Percentiles rank a stretch among this genome's conserved stretches.
Conservation (phyloP, 2,113 vertebrate species). For the Phyllostomus hastatus region DNA sequence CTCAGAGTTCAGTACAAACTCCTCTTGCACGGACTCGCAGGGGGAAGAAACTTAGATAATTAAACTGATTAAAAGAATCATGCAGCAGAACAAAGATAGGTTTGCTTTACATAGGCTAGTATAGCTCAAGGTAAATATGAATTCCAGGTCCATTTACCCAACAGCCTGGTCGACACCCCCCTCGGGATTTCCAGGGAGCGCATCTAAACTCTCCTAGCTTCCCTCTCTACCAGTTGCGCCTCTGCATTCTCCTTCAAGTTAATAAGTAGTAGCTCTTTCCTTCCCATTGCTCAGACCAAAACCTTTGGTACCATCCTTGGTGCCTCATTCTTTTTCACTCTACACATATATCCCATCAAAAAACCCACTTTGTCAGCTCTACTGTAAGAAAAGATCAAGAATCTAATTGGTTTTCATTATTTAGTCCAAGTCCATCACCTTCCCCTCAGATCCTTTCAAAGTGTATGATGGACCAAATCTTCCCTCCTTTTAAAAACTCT, state of each 20-base stretch:
- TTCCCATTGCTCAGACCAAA: neutral
- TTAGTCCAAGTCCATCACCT: neutral
- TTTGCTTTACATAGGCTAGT: neutral
- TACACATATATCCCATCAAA: neutral
- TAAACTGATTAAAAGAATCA: neutral
- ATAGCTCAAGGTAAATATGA: neutral
- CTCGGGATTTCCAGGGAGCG: neutral
- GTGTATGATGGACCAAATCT: neutral
- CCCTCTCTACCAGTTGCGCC: neutral
- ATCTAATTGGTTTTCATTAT: neutral
- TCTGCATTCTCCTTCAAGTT: neutral
- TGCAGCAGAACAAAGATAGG: neutral
- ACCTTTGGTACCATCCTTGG: neutral
- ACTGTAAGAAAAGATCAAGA: neutral
- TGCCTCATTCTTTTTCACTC: neutral
- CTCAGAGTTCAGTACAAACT: neutral
- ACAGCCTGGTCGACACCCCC: neutral
- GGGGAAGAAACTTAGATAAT: neutral
- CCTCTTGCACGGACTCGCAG: neutral
- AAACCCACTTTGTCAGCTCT: neutral
- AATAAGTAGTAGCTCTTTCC: neutral
- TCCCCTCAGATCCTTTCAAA: neutral
- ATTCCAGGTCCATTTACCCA: neutral
- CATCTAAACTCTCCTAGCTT: neutral
- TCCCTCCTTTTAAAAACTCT: neutral